Base-by-base conservation (phyloP, 2,113 vertebrate genomes). In the Mus spicilegus region DNA sequence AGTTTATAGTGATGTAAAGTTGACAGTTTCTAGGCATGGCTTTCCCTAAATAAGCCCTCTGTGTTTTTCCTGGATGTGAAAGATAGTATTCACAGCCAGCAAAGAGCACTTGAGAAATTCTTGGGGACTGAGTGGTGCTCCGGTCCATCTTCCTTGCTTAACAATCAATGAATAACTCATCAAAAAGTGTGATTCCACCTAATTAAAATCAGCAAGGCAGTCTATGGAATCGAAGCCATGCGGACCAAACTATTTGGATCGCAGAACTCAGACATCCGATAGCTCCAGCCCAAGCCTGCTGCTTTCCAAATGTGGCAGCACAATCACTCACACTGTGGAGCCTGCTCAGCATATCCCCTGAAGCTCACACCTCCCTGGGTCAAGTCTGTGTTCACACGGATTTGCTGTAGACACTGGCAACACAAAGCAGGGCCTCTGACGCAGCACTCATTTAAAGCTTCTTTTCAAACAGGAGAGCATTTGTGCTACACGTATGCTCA, bases 1-100 rank as follows among this genome's bases (percentile, higher is more conserved):
- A 97, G 98, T 98, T 98, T 97, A 98, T 90, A 97, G 96, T 98
- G 98, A 98, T 98, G 97, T 84, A 95, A 97, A 92, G 96, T 94
- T 98, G 98, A 98, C 98, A 98, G 98, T 97, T 99, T 98, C 98
- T 98, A 98, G 98, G 98, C 98, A 98, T 49, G 90, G 81, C 76
- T 95, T 96, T 85, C 97, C 87, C 78, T 93, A 84, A 97, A 94
- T 94, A 96, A 97, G 78, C 92, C 39, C 67, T 98, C 97, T 93
- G 20, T 98, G 93, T 98, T 99, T 98, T 98, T 98, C 93, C 98
- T 98, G 98, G 98, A 98, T 96, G 92, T 81, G 97, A 94, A 95
- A 93, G 42, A 3, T 97, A 96, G 65, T 98, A 98, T 99, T 99
- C 98, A 98, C 98, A 98, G 98, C 98, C 98, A 99, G 98, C 97